phyloP scores from a whole-genome alignment of 2,888 invertebrate species.

The Acleris cristana region DNA sequence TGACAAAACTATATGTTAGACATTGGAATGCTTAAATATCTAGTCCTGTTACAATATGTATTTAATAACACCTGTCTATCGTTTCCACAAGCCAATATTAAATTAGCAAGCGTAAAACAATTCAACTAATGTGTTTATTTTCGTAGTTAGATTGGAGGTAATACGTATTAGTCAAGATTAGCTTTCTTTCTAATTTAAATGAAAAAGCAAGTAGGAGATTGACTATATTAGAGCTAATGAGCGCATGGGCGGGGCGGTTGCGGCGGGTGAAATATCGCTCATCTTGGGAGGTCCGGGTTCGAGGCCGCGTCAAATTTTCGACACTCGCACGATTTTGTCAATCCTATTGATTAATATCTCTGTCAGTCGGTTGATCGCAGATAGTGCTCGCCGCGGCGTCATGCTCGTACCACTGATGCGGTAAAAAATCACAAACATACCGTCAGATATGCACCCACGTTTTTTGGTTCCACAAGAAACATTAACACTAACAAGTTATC shows the following conservation, averaged over 20 bases:
- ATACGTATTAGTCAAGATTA: neutral
- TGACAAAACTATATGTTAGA: too few relatives aligned
- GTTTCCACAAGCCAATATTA: too few relatives aligned
- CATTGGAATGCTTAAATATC: too few relatives aligned
- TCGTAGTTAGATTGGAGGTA: neutral
- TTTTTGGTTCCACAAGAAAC: slow-evolving; percentile 17
- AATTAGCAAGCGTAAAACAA: too few relatives aligned
- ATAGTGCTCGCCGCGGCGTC: slow-evolving; percentile 27
- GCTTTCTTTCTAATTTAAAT: slow-evolving; percentile 37
- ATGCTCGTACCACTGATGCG: slow-evolving; percentile 15
- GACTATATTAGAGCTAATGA: slow-evolving; percentile 80
- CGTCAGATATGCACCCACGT: slow-evolving; percentile 1
- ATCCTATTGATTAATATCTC: slow-evolving; percentile 76
- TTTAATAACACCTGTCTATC: too few relatives aligned
- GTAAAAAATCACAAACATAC: slow-evolving; percentile 32
- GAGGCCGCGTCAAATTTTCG: slow-evolving; percentile 73
- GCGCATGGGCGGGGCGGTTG: slow-evolving; percentile 70
- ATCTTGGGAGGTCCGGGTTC: slow-evolving; percentile 76
- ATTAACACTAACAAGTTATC: slow-evolving; percentile 3
- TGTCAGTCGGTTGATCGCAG: slow-evolving; percentile 43
- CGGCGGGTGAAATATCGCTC: slow-evolving; percentile 77
- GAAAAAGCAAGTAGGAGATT: slow-evolving; percentile 63
- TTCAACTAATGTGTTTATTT: neutral
- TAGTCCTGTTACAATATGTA: too few relatives aligned
- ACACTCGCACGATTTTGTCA: slow-evolving; percentile 82